Conservation (phyloP, 2,888 invertebrate species). For the Erebia epiphron region DNA sequence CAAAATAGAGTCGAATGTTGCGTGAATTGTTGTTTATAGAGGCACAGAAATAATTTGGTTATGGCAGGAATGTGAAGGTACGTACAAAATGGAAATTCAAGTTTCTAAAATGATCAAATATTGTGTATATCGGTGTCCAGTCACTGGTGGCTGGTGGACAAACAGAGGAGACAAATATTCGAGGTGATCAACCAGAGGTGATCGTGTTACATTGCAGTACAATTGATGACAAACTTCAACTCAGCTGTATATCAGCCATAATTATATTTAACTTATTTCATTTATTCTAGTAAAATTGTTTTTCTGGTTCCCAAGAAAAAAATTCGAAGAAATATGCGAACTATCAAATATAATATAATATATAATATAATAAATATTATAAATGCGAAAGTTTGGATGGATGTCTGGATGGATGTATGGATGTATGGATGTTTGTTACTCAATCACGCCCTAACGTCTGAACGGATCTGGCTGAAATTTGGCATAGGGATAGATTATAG, state of each 20-base stretch:
- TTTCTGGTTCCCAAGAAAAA: too few relatives aligned
- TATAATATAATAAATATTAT: too few relatives aligned
- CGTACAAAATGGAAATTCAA: conserved; percentile 67
- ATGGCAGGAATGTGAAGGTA: conserved; percentile 30
- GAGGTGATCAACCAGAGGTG: conserved; percentile 61
- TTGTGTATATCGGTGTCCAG: conserved; percentile 46
- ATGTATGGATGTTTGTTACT: too few relatives aligned
- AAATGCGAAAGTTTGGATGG: too few relatives aligned
- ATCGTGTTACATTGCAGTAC: conserved; percentile 61
- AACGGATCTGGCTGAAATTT: too few relatives aligned
- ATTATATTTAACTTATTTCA: too few relatives aligned
- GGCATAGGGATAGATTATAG: too few relatives aligned
- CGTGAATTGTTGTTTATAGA: background rate
- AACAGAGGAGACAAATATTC: conserved; percentile 51
- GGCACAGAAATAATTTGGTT: conserved; percentile 16
- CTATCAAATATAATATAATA: too few relatives aligned
- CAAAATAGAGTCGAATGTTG: conserved; percentile 10
- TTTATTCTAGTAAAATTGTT: too few relatives aligned
- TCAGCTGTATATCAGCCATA: background rate
- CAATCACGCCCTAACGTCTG: too few relatives aligned
- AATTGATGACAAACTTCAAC: conserved; percentile 3
- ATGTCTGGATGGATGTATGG: too few relatives aligned
- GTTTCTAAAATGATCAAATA: conserved; percentile 75
- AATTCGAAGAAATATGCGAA: too few relatives aligned
- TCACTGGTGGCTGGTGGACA: conserved; percentile 49